Evolutionary conservation across 2,797 vertebrate genomes (phyloP), one percentile per base, ranked within the genome.

Genomic region (Bryconaethiops microstoma): DNA sequence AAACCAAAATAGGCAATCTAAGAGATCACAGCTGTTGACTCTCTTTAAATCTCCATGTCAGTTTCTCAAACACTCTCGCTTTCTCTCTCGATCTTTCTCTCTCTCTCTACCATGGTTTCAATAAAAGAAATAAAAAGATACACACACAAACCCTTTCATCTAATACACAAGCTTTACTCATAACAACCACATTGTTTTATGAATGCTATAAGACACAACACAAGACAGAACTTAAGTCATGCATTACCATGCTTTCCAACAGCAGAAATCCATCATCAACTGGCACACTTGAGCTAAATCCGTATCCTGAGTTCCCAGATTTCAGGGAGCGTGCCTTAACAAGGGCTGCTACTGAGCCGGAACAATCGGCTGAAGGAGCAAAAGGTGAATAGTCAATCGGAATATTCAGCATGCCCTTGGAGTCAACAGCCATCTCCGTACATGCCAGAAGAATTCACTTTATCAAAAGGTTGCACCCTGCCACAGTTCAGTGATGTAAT

Each of bases 361-460:
- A 87, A 82, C 84, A 86, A 84, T 79, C 77, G 71, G 65, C 78
- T 77, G 70, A 69, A 83, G 84, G 82, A 82, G 76, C 77, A 77
- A 79, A 83, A 80, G 87, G 82, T 84, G 84, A 82, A 86, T 78
- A 88, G 83, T 89, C 85, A 79, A 86, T 90, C 83, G 85, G 86
- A 86, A 78, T 88, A 86, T 86, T 74, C 86, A 83, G 62, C 81
- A 54, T 76, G 67, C 80, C 89, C 85, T 78, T 78, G 82, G 83
- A 89, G 86, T 86, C 87, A 75, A 69, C 83, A 76, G 78, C 83
- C 79, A 74, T 84, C 74, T 68, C 63, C 10, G 48, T 63, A 40
- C 81, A 84, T 82, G 82, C 84, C 55, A 39, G 79, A 81, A 80
- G 87, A 88, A 88, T 92, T 87, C 64, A 85, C 86, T 90, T 88